Conservation (phyloP, 1,140 invertebrate species). For the Homarus americanus region DNA sequence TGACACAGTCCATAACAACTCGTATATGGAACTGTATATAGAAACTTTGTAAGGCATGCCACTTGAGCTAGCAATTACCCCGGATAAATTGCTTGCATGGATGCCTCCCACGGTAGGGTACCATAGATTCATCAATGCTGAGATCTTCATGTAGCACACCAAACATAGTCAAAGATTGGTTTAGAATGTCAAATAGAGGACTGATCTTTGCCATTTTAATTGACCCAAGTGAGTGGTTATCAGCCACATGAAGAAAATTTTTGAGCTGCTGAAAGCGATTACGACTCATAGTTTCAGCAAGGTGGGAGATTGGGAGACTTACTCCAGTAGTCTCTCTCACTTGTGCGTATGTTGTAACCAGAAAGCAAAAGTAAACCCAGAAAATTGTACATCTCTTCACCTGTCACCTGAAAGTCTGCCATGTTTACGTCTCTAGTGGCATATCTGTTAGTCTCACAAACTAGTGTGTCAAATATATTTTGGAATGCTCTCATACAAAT, state of each 20-base stretch:
- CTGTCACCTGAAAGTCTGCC: not conserved
- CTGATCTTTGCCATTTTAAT: conserved; percentile 75
- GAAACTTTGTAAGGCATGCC: conserved; percentile 45
- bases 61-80: conserved; percentile 59
- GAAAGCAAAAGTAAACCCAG: conserved; percentile 30
- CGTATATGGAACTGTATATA: conserved; percentile 24
- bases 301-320: conserved; percentile 3
- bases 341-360: conserved; percentile 32
- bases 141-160: conserved; percentile 75
- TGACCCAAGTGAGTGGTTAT: conserved; percentile 51
- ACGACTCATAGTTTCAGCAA: conserved; percentile 44
- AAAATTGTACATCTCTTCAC: conserved; percentile 40
- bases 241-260: conserved; percentile 43
- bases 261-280: conserved; percentile 56
- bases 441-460: conserved; percentile 30
- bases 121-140: conserved; percentile 80
- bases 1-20: conserved; percentile 40
- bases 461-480: not conserved
- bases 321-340: conserved; percentile 21
- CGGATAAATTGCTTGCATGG: conserved; percentile 78
- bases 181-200: conserved; percentile 74
- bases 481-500: too few species aligned
- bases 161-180: conserved; percentile 74
- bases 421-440: conserved; percentile 26
- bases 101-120: conserved; percentile 80